phyloP scores from a whole-genome alignment of 2,797 vertebrate genomes.

The Orestias chungarensis region DNA sequence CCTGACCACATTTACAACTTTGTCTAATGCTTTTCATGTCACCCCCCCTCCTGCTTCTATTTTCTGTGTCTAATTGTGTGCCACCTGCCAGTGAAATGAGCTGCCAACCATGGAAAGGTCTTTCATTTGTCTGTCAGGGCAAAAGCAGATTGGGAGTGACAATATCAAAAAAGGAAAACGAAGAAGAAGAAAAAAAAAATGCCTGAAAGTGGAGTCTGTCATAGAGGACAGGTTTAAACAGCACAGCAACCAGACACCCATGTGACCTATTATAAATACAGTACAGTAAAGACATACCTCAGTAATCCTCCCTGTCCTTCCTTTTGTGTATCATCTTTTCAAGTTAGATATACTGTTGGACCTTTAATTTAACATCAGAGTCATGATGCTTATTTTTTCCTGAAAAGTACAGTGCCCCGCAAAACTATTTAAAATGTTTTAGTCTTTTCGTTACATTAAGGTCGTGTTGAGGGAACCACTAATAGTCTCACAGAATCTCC shows the following conservation, averaged over 20 bases:
- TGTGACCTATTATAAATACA: constrained; percentile 81
- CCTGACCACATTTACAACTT: constrained; percentile 88
- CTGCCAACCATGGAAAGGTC: constrained; percentile 86
- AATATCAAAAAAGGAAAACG: constrained; percentile 93
- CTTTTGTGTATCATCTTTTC: constrained; percentile 12
- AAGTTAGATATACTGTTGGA: constrained; percentile 25
- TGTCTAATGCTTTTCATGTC: constrained; percentile 95
- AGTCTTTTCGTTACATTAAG: no score
- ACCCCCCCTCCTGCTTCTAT: constrained; percentile 86
- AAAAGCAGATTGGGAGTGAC: constrained; percentile 93
- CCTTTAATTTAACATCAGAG: constrained; percentile 18
- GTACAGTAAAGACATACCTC: constrained; percentile 74
- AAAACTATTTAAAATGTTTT: neutral
- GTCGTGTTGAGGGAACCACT: neutral
- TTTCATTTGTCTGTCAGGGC: constrained; percentile 93
- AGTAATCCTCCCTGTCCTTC: constrained; percentile 52
- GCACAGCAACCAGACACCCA: constrained; percentile 75
- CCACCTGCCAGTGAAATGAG: constrained; percentile 99
- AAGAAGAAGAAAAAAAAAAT: constrained; percentile 39
- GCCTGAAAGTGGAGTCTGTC: constrained; percentile 69
- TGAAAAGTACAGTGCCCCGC: neutral
- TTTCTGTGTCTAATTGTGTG: constrained; percentile 99
- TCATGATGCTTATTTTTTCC: constrained; percentile 52
- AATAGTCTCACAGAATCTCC: neutral
- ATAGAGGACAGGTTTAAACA: constrained; percentile 84